These are phyloP conservation scores for Myotis myotis DNA, from an alignment of 2,797 vertebrate genomes.

Conservation along the genomic window DNA sequence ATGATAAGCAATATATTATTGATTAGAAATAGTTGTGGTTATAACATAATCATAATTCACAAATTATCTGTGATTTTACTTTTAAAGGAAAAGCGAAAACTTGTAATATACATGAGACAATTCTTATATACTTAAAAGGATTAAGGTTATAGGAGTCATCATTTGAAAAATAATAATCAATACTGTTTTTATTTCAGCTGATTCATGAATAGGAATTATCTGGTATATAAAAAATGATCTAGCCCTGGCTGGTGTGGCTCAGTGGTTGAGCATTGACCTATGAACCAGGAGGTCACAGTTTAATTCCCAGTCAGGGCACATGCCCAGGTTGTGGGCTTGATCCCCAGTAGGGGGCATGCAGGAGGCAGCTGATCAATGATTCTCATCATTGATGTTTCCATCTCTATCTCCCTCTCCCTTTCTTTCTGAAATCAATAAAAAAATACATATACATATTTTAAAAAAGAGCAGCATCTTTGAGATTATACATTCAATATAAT, in stretches of 20 bases:
- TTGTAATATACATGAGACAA: background rate
- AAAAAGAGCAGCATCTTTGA: background rate
- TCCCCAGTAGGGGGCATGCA: background rate
- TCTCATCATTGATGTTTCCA: background rate
- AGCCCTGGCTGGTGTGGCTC: background rate
- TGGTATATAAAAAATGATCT: background rate
- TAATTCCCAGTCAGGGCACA: background rate
- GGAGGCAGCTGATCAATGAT: background rate
- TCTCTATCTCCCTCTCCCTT: background rate
- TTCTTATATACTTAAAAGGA: background rate
- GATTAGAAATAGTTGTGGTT: background rate
- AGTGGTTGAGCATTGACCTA: background rate
- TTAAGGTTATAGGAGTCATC: background rate
- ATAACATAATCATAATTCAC: background rate
- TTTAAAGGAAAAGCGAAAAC: conserved; percentile 21
- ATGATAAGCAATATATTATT: background rate
- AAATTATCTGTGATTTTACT: background rate
- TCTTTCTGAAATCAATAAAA: background rate
- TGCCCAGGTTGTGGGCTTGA: background rate
- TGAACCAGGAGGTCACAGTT: background rate
- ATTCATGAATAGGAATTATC: background rate
- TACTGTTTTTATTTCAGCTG: conserved; percentile 3
- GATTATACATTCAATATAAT: background rate
- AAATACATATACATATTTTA: background rate
- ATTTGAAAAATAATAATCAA: background rate